Conservation (phyloP, 2,797 vertebrate genomes). For the Squalus acanthias region DNA sequence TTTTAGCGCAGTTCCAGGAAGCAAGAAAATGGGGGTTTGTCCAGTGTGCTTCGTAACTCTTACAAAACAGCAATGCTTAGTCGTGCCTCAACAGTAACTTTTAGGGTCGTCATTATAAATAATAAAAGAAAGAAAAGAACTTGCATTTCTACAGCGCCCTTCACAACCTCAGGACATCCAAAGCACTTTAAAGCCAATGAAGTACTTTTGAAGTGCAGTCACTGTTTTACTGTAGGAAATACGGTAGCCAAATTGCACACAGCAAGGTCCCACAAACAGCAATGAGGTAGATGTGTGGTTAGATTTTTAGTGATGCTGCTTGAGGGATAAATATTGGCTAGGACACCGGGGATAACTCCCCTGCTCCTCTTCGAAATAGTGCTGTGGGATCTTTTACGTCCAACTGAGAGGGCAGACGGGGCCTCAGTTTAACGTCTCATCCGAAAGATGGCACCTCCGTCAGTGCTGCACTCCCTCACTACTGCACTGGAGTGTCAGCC, state of each 20-base stretch:
- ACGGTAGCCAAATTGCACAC: not conserved
- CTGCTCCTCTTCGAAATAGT: not conserved
- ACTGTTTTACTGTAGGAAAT: not conserved
- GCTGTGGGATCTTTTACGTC: not conserved
- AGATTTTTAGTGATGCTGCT: not conserved
- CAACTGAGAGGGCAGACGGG: not conserved
- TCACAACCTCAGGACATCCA: not conserved
- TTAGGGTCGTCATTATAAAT: not conserved
- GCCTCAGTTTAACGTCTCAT: not conserved
- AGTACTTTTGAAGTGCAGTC: not conserved
- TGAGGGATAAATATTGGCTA: not conserved
- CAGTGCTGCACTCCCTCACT: too few species aligned
- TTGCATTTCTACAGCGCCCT: not conserved
- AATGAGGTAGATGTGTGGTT: not conserved
- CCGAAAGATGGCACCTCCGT: not conserved
- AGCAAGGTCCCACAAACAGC: not conserved
- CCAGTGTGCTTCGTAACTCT: not conserved
- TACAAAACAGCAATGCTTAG: not conserved
- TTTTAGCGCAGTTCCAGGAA: not conserved
- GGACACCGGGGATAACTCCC: not conserved
- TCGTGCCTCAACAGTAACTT: not conserved
- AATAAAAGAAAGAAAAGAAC: not conserved
- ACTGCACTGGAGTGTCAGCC: not conserved
- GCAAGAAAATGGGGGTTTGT: not conserved
- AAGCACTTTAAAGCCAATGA: not conserved